Base-by-base conservation (phyloP, 2,113 vertebrate species). In the Marcusenius ussheri region DNA sequence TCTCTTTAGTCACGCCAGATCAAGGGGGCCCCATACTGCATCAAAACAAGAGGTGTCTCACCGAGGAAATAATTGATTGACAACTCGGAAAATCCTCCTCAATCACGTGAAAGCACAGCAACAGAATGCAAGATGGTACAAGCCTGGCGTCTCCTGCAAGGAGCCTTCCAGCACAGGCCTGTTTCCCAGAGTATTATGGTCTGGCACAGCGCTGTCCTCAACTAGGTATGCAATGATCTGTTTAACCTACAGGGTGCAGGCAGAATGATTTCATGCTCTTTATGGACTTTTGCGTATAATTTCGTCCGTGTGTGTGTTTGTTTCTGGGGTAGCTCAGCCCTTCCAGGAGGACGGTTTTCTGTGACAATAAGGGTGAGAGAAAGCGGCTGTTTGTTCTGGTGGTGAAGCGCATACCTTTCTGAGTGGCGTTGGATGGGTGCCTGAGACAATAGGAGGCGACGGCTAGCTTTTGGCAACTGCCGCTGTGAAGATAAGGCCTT, bases 361-460 rank as follows among this genome's bases (percentile, higher is more conserved):
- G 89, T 92, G 92, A 94, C 91, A 83, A 77, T 83, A 93, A 93
- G 93, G 93, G 93, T 91, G 92, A 94, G 31, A 77, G 27, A 39
- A 77, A 93, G 93, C 93, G 94, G 92, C 93, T 95, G 94, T 95
- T 94, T 94, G 94, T 94, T 95, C 93, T 94, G 91, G 83, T 91
- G 74, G 91, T 92, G 87, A 90, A 93, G 92, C 92, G 90, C 95
- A 94, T 95, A 95, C 94, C 95, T 95, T 95, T 92, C 92, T 91
- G 93, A 94, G 94, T 95, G 94, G 92, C 92, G 94, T 92, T 95
- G 95, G 95, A 94, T 91, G 74, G 4, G 49, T 35, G 93, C 95
- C 95, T 94, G 92, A 92, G 92, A 94, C 93, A 94, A 94, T 93
- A 94, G 70, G 90, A 91, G 90, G 93, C 94, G 93, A 93, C 92